phyloP scores from a whole-genome alignment of 2,888 invertebrate genomes.

The Neoitamus cyanurus region DNA sequence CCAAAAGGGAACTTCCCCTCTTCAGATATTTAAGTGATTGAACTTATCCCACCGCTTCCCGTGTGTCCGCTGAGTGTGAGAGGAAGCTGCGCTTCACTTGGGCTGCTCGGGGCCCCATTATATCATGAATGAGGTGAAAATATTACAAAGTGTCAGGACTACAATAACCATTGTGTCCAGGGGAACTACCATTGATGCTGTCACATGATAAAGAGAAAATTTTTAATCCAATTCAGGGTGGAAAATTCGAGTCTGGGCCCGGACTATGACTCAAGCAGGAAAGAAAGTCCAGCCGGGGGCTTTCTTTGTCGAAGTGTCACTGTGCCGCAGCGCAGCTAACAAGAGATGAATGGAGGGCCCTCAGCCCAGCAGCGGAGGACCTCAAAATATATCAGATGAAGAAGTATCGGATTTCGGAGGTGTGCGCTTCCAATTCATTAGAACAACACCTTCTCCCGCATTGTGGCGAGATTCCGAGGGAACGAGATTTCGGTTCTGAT shows the following conservation, averaged over 20 bases:
- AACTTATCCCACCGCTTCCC: slow-evolving; percentile 2
- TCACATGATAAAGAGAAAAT: slow-evolving; percentile 16
- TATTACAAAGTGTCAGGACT: not conserved
- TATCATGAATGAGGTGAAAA: slow-evolving; percentile 12
- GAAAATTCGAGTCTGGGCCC: not conserved
- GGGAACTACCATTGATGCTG: slow-evolving; percentile 20
- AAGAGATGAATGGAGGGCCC: not conserved
- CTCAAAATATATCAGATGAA: not conserved
- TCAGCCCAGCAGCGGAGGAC: not conserved
- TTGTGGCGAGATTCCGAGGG: not conserved
- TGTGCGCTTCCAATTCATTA: slow-evolving; percentile 47
- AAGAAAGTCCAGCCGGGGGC: not conserved
- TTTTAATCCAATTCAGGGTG: slow-evolving; percentile 34
- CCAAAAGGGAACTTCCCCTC: not conserved
- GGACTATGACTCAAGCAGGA: not conserved
- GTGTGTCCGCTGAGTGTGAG: not conserved
- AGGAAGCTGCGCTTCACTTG: not conserved
- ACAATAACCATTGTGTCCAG: slow-evolving; percentile 22
- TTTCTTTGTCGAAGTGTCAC: slow-evolving; percentile 18
- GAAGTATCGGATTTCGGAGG: slow-evolving; percentile 50
- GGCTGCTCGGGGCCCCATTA: not conserved
- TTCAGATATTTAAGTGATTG: not conserved
- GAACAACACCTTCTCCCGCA: slow-evolving; percentile 46
- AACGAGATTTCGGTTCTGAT: not conserved
- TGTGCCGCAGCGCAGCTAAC: not conserved